Evolutionary conservation across 2,888 invertebrate species (phyloP).

Genomic region (Eremobia ochroleuca): DNA sequence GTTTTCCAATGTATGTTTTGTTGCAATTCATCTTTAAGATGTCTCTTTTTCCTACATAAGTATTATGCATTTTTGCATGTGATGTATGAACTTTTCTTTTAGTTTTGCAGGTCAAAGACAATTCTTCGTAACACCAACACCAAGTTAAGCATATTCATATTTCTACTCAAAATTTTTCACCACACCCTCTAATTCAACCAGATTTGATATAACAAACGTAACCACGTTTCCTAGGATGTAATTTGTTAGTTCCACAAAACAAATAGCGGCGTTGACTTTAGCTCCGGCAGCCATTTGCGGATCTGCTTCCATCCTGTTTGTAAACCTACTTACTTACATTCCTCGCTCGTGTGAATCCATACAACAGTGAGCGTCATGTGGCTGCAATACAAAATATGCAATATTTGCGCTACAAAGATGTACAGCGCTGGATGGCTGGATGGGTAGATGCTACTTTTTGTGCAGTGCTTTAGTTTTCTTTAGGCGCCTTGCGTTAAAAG

Average conservation of each 20-base stretch:
- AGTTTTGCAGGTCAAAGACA: neutral
- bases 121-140: neutral
- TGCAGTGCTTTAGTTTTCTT: slow-evolving; percentile 17
- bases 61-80: neutral
- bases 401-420: slow-evolving; percentile 55
- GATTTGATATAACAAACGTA: slow-evolving; percentile 70
- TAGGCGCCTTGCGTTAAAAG: neutral
- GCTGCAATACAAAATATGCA: slow-evolving; percentile 64
- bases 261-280: slow-evolving; percentile 73
- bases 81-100: too few relatives aligned
- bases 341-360: slow-evolving; percentile 71
- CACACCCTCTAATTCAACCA: slow-evolving; percentile 48
- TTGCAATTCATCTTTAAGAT: neutral
- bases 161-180: slow-evolving; percentile 1
- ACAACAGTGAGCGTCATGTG: slow-evolving; percentile 66
- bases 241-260: slow-evolving; percentile 75
- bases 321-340: slow-evolving; percentile 76
- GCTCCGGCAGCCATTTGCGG: slow-evolving; percentile 74
- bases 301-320: slow-evolving; percentile 72
- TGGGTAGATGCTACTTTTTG: slow-evolving; percentile 20
- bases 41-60: neutral
- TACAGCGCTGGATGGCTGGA: slow-evolving; percentile 34
- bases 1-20: neutral
- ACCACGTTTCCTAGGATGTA: slow-evolving; percentile 68
- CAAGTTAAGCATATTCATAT: slow-evolving; percentile 9